Evolutionary conservation across 2,888 invertebrate genomes (phyloP), one percentile per base, ranked within the genome.

Genomic region (Chrysomela aeneicollis): DNA sequence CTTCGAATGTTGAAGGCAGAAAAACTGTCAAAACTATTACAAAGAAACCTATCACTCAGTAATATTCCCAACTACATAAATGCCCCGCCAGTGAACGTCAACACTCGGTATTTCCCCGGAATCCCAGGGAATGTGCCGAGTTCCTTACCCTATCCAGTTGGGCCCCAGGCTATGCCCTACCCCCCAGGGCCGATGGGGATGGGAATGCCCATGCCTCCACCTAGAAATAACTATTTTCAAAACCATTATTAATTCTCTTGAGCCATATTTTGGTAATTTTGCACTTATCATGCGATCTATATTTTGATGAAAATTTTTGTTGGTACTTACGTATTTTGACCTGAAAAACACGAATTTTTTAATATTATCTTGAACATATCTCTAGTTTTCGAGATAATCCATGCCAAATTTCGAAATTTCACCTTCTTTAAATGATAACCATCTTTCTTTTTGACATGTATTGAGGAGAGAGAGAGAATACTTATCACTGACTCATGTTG

Each of bases 1-100:
- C 79, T 90, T 68, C 87, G 96, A 55, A 91, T 94, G 79, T 91
- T 97, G 10, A 98, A 98, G 84, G 90, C 94, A 0, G 98, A 98
- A 71, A 97, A 98, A 85, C 90, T 98, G 90, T 86, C 88, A 53
- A 93, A 94, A 77, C 81, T 94, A 10, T 83, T 92, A 66, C 77
- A 81, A 12, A 74, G 80, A 30, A 79, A 81, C 69, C 77, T 79
- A 5, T 66, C 73, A n/a, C 49, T 78, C n/a, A 77, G 70, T 53
- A 73, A 76, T 76, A 72, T 76, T 58, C 77, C 77, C 4, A 82
- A 76, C 71, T 83, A 83, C 64, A 74, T 80, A 17, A 82, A 83
- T 70, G 78, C 81, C 17, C 82, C 82, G 5, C 82, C 81, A 21
- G 73, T 82, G 61, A 78, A 68, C 61, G 72, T 83, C 19, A 83